Base-by-base conservation (phyloP, 2,113 vertebrate species). In the Scortum barcoo region DNA sequence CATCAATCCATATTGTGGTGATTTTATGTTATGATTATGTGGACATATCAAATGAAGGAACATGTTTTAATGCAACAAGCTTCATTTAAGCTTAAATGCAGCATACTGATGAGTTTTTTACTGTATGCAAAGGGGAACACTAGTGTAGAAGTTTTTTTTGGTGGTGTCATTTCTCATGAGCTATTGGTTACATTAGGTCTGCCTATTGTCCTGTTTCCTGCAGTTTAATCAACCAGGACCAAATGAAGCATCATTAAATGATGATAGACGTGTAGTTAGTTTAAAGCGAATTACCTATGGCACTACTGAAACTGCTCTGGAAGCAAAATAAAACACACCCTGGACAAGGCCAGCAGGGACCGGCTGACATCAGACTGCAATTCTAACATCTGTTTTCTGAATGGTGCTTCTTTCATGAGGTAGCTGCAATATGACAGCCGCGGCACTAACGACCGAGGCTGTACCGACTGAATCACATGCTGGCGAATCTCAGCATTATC, bases 31-130 rank as follows among this genome's bases (percentile, higher is more conserved):
- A 28, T 89, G 40, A 68, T 67, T 66, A 63, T 75, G 76, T 89
- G 85, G n/a, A 85, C 65, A 86, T 88, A 88, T 91, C 78, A 76
- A 82, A 84, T 85, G 86, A 93, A 82, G 72, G 66, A 89, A 82
- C 57, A 19, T 67, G 44, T 82, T 78, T 57, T 33, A 86, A 84
- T 66, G 75, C 72, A 53, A 51, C 54, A 69, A 73, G 14, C 11
- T 63, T 84, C 22, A 73, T 76, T 83, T 79, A 8, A 80, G 83
- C 22, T 62, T 33, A 54, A 78, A 74, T 76, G 66, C 66, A 88
- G 78, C 42, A 54, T 72, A 72, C 78, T 72, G 50, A 56, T 79
- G 54, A 81, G 33, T 85, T 81, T 75, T 78, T 46, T 63, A 83
- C 67, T 80, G 74, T 83, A 77, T 88, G 84, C 86, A 88, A 85